Base-by-base conservation (phyloP, 2,797 vertebrate genomes). In the Craterocephalus amniculus region DNA sequence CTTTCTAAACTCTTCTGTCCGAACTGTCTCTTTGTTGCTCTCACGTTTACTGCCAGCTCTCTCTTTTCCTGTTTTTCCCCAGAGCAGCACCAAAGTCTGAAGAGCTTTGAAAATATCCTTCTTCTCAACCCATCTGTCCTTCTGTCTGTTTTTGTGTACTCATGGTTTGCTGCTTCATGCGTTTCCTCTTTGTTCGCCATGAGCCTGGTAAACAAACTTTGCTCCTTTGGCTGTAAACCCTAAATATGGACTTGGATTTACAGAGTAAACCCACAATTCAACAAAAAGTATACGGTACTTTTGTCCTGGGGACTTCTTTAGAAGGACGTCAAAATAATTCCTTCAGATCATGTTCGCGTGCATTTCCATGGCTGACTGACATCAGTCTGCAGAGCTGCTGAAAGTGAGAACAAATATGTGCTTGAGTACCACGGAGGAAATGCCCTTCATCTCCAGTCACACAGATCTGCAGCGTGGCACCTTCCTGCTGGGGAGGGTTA, bases 21-120 rank as follows among this genome's bases (percentile, higher is more conserved):
- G 34, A 74, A 57, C 59, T 70, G 48, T 54, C 61, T 77, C 51
- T 55, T 69, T 20, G 32, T 70, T 7, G 29, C 66, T 71, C 43
- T 74, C 62, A 48, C 63, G 65, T 51, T 61, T 48, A 43, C 60
- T 70, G 77, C 49, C 34, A 45, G 58, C 72, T 66, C 58, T 63
- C 63, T 63, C 34, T 35, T 71, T 36, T 70, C 45, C 63, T 24
- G 35, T 58, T 70, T 70, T 61, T 72, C 60, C 65, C 60, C 62
- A 59, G 72, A 79, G 76, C 32, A 36, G 31, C 48, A 61, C 62
- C 2, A 8, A 72, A 58, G 56, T 64, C 27, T 24, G 26, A 66
- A 58, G 48, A 69, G 62, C 49, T 74, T 70, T 27, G 13, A 68
- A 72, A 58, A 61, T 58, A 70, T 57, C 54, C 45, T 20, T 52